Evolutionary conservation across 1,140 invertebrate species (phyloP).

Genomic region (Phenacoccus solenopsis): DNA sequence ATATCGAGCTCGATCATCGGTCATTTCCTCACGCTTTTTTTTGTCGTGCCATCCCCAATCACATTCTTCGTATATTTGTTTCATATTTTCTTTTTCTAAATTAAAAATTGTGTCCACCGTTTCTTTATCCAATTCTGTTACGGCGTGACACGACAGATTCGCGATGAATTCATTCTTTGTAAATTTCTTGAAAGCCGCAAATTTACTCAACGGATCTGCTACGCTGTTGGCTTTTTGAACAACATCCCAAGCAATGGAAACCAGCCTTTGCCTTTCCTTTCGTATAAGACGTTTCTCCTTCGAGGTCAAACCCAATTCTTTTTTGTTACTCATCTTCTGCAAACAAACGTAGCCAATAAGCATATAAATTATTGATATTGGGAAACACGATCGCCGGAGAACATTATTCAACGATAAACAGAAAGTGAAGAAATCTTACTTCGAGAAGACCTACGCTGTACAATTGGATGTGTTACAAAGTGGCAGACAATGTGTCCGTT

Average conservation of each 20-base stretch:
- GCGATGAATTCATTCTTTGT: background rate
- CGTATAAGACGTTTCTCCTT: conserved; percentile 7
- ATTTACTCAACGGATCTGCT: background rate
- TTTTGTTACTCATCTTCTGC: background rate
- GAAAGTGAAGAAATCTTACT: too few relatives aligned
- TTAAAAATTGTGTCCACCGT: conserved; percentile 38
- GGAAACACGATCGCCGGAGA: too few relatives aligned
- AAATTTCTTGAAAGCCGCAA: background rate
- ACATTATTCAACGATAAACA: too few relatives aligned
- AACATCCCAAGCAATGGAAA: background rate
- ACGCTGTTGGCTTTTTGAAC: background rate
- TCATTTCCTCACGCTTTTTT: conserved; percentile 56
- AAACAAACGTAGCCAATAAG: too few relatives aligned
- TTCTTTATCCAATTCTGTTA: background rate
- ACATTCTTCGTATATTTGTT: conserved; percentile 46
- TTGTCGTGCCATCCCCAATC: conserved; percentile 60
- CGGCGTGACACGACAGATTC: background rate
- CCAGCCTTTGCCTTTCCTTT: background rate
- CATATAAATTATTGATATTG: too few relatives aligned
- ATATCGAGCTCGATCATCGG: conserved; percentile 55
- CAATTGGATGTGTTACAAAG: too few relatives aligned
- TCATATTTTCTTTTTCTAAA: conserved; percentile 47
- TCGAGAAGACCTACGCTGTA: too few relatives aligned
- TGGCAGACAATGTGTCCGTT: too few relatives aligned
- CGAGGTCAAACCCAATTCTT: background rate